Conservation (phyloP, 2,113 vertebrate genomes). For the Heterochromis multidens region DNA sequence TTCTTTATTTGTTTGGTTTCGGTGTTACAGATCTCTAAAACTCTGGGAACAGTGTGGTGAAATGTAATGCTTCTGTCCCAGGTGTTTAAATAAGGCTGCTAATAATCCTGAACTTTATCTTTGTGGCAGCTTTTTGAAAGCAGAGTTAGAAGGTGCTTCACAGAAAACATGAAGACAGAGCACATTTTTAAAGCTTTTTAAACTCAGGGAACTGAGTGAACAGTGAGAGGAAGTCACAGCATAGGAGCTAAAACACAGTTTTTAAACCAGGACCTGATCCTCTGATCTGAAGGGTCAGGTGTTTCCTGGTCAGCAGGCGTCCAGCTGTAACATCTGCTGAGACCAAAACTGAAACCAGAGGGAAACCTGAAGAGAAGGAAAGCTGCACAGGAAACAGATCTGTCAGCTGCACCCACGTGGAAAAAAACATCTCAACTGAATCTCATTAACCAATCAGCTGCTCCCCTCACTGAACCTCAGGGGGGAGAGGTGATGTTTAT, state of each 20-base stretch:
- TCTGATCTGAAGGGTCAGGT: not conserved
- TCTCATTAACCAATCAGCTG: not conserved
- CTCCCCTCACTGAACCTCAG: not conserved
- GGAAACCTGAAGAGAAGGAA: not conserved
- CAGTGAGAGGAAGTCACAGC: not conserved
- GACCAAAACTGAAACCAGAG: not conserved
- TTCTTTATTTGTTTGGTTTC: no score
- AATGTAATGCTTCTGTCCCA: no score
- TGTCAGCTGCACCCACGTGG: not conserved
- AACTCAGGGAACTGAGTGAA: no score
- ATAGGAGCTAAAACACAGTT: not conserved
- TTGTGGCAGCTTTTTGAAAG: no score
- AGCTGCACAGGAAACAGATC: not conserved
- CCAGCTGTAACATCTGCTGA: no score
- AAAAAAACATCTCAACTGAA: not conserved
- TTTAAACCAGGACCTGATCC: not conserved
- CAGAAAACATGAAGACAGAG: no score
- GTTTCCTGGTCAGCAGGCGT: not conserved
- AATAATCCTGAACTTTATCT: no score
- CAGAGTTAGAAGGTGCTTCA: no score
- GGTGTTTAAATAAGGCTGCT: no score
- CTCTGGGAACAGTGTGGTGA: no score
- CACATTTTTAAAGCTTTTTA: no score
- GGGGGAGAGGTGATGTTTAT: accelerated
- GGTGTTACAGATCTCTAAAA: no score